A percentile compares a stretch with the other conserved stretches of the same genome.
Conservation (phyloP, 1,140 invertebrate genomes). For the Pseudobourletiella spinata region DNA sequence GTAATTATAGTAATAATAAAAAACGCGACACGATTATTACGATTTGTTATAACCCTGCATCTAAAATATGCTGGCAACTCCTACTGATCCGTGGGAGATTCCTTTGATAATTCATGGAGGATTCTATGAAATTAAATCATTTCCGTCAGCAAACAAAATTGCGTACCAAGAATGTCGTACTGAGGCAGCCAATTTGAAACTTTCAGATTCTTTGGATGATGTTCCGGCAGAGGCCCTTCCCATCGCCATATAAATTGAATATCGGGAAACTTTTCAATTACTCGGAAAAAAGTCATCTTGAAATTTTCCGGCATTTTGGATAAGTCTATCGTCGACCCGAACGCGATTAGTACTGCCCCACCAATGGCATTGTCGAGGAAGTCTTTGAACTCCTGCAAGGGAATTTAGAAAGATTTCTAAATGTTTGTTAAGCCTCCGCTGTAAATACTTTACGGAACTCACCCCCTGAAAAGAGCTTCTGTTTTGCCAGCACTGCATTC, state of each 20-base stretch:
- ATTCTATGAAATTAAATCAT: too few relatives aligned
- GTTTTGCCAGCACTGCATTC: conserved; percentile 8
- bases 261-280: conserved; percentile 13
- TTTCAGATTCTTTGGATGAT: conserved; percentile 16
- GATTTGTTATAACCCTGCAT: too few relatives aligned
- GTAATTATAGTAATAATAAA: too few relatives aligned
- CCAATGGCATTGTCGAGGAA: conserved; percentile 22
- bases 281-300: conserved; percentile 15
- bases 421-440: too few relatives aligned
- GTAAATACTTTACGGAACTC: neutral
- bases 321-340: conserved; percentile 18
- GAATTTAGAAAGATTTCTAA: neutral
- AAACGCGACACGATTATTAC: too few relatives aligned
- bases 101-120: too few relatives aligned
- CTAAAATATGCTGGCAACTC: too few relatives aligned
- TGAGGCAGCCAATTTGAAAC: conserved; percentile 59
- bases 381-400: conserved; percentile 16
- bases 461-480: neutral
- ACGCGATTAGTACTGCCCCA: conserved; percentile 23
- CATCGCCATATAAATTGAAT: conserved; percentile 23
- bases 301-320: conserved; percentile 1
- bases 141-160: too few relatives aligned
- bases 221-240: neutral
- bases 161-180: conserved; percentile 69
- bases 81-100: too few relatives aligned